Evolutionary conservation across 2,113 vertebrate genomes (phyloP).

Genomic region (Crotalus tigris): DNA sequence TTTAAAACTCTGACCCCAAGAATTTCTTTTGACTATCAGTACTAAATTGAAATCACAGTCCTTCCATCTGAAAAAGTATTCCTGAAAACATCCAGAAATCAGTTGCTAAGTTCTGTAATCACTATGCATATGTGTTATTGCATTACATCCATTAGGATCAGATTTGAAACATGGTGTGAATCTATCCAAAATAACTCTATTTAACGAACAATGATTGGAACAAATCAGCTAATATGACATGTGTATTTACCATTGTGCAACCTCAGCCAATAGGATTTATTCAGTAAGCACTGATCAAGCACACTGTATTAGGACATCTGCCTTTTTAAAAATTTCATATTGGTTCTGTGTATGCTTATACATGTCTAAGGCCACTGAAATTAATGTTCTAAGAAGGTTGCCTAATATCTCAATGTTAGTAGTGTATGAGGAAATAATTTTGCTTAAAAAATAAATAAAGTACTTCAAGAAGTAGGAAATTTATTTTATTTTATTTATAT

Average conservation of each 20-base stretch:
- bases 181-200: neutral
- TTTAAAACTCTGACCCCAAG: neutral
- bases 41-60: no score
- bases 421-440: neutral
- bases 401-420: neutral
- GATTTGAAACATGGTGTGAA: neutral
- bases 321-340: neutral
- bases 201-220: neutral
- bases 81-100: neutral
- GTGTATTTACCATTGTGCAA: neutral
- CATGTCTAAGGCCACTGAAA: neutral
- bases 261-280: neutral
- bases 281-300: neutral
- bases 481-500: neutral
- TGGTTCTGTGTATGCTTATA: neutral
- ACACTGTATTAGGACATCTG: neutral
- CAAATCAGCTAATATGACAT: neutral
- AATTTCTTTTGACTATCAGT: neutral
- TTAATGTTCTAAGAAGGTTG: neutral
- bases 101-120: neutral
- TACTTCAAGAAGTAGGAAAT: neutral
- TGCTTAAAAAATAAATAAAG: neutral
- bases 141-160: neutral
- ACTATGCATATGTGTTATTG: neutral
- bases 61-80: neutral